phyloP scores from a whole-genome alignment of 2,888 invertebrate species.

The Cryptocheilus praepositus region DNA sequence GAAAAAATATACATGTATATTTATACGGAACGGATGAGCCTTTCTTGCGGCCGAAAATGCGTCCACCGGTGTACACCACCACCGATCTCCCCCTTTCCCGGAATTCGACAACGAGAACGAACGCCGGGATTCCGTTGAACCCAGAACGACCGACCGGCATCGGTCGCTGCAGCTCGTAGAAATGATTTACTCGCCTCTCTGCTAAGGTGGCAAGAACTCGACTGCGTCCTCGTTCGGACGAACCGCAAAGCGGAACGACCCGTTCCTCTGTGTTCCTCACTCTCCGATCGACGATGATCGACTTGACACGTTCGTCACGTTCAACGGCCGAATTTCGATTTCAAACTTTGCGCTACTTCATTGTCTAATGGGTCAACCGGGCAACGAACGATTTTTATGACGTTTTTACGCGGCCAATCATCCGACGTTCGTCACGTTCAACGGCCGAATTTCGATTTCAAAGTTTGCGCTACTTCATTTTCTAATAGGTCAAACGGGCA shows the following conservation, averaged over 20 bases:
- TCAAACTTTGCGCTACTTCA: no score
- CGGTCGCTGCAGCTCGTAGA: constrained; percentile 3
- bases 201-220: constrained; percentile 20
- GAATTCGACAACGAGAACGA: constrained; percentile 20
- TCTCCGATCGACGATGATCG: constrained; percentile 1
- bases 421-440: no score
- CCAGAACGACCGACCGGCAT: background rate
- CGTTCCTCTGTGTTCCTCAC: constrained; percentile 13
- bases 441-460: no score
- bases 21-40: background rate
- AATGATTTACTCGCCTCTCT: constrained; percentile 10
- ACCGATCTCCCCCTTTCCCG: constrained; percentile 20
- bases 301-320: constrained; percentile 5
- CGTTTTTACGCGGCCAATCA: no score
- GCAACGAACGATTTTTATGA: no score
- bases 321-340: no score
- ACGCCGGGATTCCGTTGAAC: constrained; percentile 5
- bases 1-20: no score
- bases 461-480: no score
- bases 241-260: constrained; percentile 1
- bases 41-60: constrained; percentile 21
- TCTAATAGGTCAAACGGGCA: no score
- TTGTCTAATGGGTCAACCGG: no score
- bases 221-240: constrained; percentile 20
- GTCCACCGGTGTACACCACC: constrained; percentile 1